Evolutionary conservation across 2,113 vertebrate genomes (phyloP), one percentile per base, ranked within the genome.

Genomic region (Dasyprocta punctata): DNA sequence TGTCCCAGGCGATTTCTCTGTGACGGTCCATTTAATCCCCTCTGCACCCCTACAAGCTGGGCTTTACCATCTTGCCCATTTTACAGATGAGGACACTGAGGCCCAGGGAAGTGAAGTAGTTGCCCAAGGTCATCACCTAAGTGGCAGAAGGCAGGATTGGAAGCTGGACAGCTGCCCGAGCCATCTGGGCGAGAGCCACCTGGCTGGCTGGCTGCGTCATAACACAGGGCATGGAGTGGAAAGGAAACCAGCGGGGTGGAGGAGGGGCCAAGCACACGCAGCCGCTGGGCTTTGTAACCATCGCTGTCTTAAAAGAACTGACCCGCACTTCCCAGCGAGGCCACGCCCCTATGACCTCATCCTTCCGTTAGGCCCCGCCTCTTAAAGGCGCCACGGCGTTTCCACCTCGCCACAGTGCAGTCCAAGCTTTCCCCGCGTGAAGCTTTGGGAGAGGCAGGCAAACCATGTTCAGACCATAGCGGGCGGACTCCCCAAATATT

Each of bases 261-360:
- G 65, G 7, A 44, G 41, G 22, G 80, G 19, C 54, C 4, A 47
- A n/a, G 30, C 38, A 26, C 8, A 1, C 33, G 36, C 7, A 6
- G 28, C n/a, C 24, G 26, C 28, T n/a, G 36, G 1, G 0, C 5
- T 60, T 38, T 28, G 4, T 56, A 65, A 36, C n/a, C 44, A 0
- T n/a, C n/a, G n/a, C n/a, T n/a, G n/a, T n/a, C n/a, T n/a, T n/a
- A 11, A 86, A 69, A 86, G 26, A 38, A 71, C 33, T 33, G 28
- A 54, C 69, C 12, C 13, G 71, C 6, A 7, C 52, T 2, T 65
- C 11, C 1, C 17, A 41, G 56, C 26, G 7, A 61, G 56, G 54
- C 77, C 47, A 52, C 44, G 19, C 77, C 30, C 30, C 38, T 38
- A 36, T 30, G 26, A 71, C 12, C 33, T 73, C 73, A 61, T 7